A percentile compares a stretch with the other conserved stretches of the same genome.
phyloP scores from a whole-genome alignment of 1,140 invertebrate species.

The Macrosteles quadrilineatus region DNA sequence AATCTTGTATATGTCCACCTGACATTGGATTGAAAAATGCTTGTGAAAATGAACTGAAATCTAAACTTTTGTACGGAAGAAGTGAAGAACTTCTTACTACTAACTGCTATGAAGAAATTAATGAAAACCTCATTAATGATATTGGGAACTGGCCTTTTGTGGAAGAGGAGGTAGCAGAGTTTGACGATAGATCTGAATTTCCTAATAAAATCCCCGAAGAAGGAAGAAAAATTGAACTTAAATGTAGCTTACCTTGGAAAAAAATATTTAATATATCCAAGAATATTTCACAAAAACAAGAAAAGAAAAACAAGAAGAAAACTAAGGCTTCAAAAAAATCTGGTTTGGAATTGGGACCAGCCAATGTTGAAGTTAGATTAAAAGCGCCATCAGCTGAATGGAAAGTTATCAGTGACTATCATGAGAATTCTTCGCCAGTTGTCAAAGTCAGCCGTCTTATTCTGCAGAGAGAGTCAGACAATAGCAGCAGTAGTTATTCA shows the following conservation, averaged over 20 bases:
- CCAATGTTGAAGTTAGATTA: constrained; percentile 24
- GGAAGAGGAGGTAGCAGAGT: constrained; percentile 18
- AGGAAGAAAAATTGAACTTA: constrained; percentile 15
- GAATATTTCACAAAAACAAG: not conserved
- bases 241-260: constrained; percentile 26
- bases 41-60: not conserved
- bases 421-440: constrained; percentile 12
- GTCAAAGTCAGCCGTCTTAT: constrained; percentile 20
- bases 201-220: constrained; percentile 12
- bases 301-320: constrained; percentile 5
- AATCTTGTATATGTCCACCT: constrained; percentile 11
- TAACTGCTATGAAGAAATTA: constrained; percentile 22
- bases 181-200: constrained; percentile 9
- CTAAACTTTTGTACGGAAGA: not conserved
- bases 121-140: constrained; percentile 20
- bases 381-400: constrained; percentile 2
- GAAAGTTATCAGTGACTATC: constrained; percentile 17
- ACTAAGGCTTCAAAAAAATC: not conserved
- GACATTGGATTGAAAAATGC: not conserved
- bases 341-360: constrained; percentile 18
- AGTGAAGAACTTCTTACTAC: not conserved
- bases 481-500: constrained; percentile 14
- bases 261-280: constrained; percentile 22
- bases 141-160: constrained; percentile 25
- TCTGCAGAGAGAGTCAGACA: constrained; percentile 14